Conservation (phyloP, 35 echinoderm and acorn worm genomes). For the Heliocidaris erythrogramma region DNA sequence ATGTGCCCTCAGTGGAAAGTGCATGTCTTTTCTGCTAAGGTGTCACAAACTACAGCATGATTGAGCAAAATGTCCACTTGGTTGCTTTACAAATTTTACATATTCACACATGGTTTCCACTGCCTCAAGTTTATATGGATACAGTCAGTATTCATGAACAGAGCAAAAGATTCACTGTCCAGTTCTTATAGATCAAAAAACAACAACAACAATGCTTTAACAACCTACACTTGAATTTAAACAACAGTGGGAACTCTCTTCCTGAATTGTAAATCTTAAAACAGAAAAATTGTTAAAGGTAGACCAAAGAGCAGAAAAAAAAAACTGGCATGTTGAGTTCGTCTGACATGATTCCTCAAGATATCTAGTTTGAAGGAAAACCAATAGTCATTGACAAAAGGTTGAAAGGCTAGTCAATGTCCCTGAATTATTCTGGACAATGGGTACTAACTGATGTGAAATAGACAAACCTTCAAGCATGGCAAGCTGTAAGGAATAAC, state of each 20-base stretch:
- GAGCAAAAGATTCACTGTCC: too few species aligned
- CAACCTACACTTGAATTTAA: not conserved
- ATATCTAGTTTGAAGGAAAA: not conserved
- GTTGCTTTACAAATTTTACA: not conserved
- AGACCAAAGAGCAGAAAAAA: not conserved
- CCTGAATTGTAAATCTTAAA: not conserved
- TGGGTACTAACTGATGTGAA: slow-evolving; percentile 9
- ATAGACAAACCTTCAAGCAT: not conserved
- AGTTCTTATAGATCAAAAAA: too few species aligned
- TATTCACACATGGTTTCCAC: not conserved
- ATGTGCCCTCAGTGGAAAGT: not conserved
- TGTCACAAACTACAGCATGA: not conserved
- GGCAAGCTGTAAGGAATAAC: not conserved
- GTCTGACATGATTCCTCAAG: not conserved
- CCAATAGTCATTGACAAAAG: not conserved
- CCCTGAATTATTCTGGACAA: not conserved
- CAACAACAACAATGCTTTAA: too few species aligned
- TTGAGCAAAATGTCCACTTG: not conserved
- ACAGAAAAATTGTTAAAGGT: not conserved
- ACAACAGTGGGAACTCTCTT: not conserved
- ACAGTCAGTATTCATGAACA: not conserved
- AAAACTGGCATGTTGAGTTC: not conserved
- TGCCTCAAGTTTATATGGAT: not conserved
- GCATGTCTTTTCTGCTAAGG: not conserved
- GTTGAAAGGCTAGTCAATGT: not conserved